Evolutionary conservation across 2,888 invertebrate genomes (phyloP).

Genomic region (Diaprepes abbreviatus): DNA sequence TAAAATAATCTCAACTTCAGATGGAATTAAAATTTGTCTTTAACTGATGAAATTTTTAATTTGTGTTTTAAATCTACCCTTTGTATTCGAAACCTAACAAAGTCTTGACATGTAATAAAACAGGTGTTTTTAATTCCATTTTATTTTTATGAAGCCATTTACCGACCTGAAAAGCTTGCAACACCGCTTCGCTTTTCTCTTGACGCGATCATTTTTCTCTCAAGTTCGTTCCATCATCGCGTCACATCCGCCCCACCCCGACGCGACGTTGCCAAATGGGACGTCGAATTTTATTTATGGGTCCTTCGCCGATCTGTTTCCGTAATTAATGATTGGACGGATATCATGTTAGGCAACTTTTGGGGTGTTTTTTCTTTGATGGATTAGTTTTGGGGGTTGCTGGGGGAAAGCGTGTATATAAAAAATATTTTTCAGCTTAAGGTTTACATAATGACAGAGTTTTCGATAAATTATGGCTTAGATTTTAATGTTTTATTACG

Average conservation of each 20-base stretch:
- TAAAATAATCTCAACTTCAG: no score
- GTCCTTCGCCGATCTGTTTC: constrained; percentile 67
- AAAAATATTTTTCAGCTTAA: constrained; percentile 7
- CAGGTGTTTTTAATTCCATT: no score
- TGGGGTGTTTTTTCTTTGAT: constrained; percentile 41
- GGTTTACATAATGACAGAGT: not conserved
- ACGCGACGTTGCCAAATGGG: constrained; percentile 70
- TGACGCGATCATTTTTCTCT: constrained; percentile 81
- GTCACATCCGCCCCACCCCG: constrained; percentile 76
- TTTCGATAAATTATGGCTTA: no score
- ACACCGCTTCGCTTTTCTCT: constrained; percentile 51
- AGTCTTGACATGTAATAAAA: no score
- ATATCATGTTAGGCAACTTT: constrained; percentile 63
- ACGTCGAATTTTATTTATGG: constrained; percentile 70
- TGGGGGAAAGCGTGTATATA: constrained; percentile 15
- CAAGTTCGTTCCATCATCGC: constrained; percentile 81
- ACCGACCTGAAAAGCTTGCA: constrained; percentile 23
- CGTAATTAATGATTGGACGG: constrained; percentile 69
- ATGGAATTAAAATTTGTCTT: no score
- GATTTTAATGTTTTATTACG: no score
- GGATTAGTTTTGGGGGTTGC: constrained; percentile 37
- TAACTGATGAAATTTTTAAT: no score
- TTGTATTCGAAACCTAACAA: no score
- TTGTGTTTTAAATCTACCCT: no score
- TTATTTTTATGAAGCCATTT: constrained; percentile 49